phyloP scores from a whole-genome alignment of 2,113 vertebrate genomes.

The Micromys minutus region DNA sequence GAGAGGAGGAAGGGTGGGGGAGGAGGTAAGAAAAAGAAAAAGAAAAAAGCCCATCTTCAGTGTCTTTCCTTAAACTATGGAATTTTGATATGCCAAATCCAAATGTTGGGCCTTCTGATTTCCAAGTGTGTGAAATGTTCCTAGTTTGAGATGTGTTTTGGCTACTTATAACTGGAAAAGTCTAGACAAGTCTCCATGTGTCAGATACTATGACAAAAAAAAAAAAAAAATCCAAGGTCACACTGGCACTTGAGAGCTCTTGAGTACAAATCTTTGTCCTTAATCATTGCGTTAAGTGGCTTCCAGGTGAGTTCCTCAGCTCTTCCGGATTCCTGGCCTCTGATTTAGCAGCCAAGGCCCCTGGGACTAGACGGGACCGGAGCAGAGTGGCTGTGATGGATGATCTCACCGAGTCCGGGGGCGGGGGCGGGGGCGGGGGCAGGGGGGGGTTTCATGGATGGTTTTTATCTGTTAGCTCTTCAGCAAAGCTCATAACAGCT shows the following conservation, averaged over 20 bases:
- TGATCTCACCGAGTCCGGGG: too few relatives aligned
- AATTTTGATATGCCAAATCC: background rate
- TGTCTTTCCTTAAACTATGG: background rate
- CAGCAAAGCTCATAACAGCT: slow-evolving; percentile 52
- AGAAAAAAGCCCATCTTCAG: background rate
- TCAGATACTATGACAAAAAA: background rate
- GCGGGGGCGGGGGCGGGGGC: too few relatives aligned
- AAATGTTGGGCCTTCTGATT: background rate
- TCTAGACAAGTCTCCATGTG: background rate
- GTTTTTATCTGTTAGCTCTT: background rate
- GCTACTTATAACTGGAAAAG: background rate
- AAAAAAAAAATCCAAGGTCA: background rate
- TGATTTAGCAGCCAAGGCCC: background rate
- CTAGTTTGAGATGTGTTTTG: background rate
- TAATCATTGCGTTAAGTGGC: background rate
- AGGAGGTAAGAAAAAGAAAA: too few relatives aligned
- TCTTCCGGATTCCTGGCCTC: background rate
- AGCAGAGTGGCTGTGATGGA: background rate
- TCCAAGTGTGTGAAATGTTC: background rate
- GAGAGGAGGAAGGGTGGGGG: too few relatives aligned
- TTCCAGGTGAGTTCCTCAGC: background rate
- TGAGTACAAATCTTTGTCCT: background rate
- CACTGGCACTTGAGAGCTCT: background rate
- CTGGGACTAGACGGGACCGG: background rate
- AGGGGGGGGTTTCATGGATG: slow-evolving; percentile 1